Percentiles rank a stretch among this genome's conserved stretches.
Conservation (phyloP, 2,888 invertebrate genomes). For the Lycophotia porphyrea region DNA sequence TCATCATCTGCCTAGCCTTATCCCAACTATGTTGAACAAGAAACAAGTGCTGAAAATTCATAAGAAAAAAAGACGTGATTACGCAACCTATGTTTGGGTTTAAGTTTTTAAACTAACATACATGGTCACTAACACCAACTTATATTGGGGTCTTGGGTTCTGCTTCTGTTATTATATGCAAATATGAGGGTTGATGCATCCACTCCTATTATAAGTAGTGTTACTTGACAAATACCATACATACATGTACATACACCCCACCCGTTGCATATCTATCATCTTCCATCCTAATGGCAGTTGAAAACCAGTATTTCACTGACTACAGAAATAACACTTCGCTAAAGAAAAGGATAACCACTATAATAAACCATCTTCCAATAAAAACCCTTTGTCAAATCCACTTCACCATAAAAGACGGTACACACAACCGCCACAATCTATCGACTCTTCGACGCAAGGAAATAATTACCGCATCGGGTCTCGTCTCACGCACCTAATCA, state of each 20-base stretch:
- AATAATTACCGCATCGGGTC: conserved; percentile 74
- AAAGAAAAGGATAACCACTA: not conserved
- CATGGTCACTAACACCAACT: too few species aligned
- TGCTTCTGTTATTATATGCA: too few species aligned
- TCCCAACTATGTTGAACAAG: not conserved
- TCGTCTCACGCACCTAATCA: conserved; percentile 85
- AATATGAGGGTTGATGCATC: too few species aligned
- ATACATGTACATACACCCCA: too few species aligned
- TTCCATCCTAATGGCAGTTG: not conserved
- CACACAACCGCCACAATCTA: conserved; percentile 39
- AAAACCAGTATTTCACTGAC: not conserved
- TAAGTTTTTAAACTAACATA: too few species aligned
- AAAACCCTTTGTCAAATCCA: not conserved
- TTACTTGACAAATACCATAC: too few species aligned
- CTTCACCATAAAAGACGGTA: conserved; percentile 32
- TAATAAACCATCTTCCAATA: not conserved
- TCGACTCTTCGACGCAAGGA: conserved; percentile 56
- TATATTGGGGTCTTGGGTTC: too few species aligned
- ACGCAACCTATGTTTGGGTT: not conserved
- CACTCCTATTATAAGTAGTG: too few species aligned
- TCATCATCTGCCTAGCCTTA: not conserved
- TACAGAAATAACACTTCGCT: too few species aligned
- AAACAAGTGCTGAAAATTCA: not conserved
- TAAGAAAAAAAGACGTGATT: not conserved
- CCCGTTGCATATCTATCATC: too few species aligned